These are phyloP conservation scores for Butorides virescens DNA, from an alignment of 2,113 vertebrate genomes.

Conservation along the genomic window DNA sequence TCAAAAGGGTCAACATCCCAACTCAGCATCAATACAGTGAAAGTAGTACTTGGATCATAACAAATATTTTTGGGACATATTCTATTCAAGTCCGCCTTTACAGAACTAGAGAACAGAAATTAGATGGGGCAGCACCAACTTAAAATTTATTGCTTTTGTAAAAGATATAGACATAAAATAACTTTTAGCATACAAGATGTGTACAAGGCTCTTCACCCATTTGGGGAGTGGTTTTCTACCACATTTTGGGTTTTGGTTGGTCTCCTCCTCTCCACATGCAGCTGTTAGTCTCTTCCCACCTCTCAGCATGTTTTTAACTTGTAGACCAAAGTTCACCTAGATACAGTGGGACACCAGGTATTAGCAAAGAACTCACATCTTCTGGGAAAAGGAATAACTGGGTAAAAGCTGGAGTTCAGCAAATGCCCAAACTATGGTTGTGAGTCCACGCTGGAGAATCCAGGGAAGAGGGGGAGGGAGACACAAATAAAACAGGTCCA, in stretches of 20 bases:
- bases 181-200: rapidly evolving
- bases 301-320: not conserved
- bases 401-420: not conserved
- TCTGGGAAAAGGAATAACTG: not conserved
- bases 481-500: not conserved
- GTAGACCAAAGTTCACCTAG: not conserved
- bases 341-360: not conserved
- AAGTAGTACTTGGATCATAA: not conserved
- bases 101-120: not conserved
- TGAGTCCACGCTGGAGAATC: not conserved
- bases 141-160: not conserved
- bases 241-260: not conserved
- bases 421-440: rapidly evolving
- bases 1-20: not conserved
- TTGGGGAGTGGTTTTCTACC: not conserved
- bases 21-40: not conserved
- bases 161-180: not conserved
- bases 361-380: not conserved
- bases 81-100: not conserved
- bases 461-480: not conserved
- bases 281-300: not conserved
- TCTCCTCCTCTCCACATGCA: not conserved
- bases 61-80: not conserved
- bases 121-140: not conserved
- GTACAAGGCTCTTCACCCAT: not conserved